Percentiles rank a stretch among this genome's conserved stretches.
phyloP scores from a whole-genome alignment of 2,113 vertebrate genomes.

The Bubo bubo region DNA sequence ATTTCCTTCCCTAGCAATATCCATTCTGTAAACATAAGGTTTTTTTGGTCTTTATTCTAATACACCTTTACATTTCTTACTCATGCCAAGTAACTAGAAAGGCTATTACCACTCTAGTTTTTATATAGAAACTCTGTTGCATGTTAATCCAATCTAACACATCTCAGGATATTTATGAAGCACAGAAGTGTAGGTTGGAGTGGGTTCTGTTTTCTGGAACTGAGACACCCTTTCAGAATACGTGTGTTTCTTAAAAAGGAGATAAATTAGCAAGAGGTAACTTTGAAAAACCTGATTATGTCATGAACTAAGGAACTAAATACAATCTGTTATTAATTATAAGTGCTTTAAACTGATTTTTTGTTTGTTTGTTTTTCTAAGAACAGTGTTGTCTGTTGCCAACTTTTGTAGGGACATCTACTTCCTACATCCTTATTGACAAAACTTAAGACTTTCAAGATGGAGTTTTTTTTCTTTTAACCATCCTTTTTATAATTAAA shows the following conservation, averaged over 20 bases:
- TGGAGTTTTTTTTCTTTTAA: background rate
- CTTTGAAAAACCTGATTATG: background rate
- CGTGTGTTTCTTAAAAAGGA: background rate
- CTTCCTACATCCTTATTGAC: background rate
- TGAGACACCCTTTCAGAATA: background rate
- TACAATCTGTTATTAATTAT: background rate
- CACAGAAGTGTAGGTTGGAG: background rate
- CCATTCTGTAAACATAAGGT: background rate
- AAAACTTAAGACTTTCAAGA: background rate
- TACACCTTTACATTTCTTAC: background rate
- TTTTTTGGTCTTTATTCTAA: background rate
- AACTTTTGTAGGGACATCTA: background rate
- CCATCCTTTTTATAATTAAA: background rate
- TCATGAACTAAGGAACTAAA: background rate
- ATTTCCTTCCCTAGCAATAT: background rate
- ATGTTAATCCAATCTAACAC: background rate
- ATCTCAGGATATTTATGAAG: background rate
- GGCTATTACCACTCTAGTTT: background rate
- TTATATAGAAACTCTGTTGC: background rate
- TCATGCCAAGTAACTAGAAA: background rate
- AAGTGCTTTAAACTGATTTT: background rate
- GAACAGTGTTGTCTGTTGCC: background rate
- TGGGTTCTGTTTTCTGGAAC: background rate
- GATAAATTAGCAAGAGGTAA: background rate
- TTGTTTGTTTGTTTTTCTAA: background rate